Evolutionary conservation across 2,113 vertebrate genomes (phyloP).

Genomic region (Corythaixoides concolor): DNA sequence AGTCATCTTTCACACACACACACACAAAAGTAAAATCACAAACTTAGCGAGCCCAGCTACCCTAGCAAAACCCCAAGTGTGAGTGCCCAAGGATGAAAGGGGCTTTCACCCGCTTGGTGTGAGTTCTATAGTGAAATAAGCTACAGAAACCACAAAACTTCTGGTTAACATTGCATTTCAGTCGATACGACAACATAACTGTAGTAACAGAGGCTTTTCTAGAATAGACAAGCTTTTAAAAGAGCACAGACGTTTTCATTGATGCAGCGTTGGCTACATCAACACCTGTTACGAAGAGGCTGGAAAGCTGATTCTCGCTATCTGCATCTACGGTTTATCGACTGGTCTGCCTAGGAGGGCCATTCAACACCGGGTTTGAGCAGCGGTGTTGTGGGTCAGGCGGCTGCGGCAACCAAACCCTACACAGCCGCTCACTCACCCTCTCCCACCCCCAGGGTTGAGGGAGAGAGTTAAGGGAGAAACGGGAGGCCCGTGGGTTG

Average conservation of each 20-base stretch:
- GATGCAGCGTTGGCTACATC: neutral
- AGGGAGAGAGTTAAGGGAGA: no score
- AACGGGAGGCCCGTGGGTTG: no score
- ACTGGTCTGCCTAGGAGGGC: neutral
- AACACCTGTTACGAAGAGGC: neutral
- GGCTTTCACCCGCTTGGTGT: neutral
- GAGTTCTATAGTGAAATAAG: neutral
- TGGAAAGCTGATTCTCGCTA: neutral
- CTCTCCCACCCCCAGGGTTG: no score
- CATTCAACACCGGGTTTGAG: neutral
- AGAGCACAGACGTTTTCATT: neutral
- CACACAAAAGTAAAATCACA: neutral
- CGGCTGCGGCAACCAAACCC: no score
- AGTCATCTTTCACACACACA: neutral
- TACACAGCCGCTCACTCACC: no score
- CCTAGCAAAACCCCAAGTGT: neutral
- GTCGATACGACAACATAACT: neutral
- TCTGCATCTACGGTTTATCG: neutral
- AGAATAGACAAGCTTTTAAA: neutral
- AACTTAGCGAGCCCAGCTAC: neutral
- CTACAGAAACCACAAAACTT: neutral
- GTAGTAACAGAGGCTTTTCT: neutral
- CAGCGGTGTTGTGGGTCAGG: no score
- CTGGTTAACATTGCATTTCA: neutral
- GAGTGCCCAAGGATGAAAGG: neutral